Conservation (phyloP, 1,140 invertebrate genomes). For the Asbolus verrucosus region DNA sequence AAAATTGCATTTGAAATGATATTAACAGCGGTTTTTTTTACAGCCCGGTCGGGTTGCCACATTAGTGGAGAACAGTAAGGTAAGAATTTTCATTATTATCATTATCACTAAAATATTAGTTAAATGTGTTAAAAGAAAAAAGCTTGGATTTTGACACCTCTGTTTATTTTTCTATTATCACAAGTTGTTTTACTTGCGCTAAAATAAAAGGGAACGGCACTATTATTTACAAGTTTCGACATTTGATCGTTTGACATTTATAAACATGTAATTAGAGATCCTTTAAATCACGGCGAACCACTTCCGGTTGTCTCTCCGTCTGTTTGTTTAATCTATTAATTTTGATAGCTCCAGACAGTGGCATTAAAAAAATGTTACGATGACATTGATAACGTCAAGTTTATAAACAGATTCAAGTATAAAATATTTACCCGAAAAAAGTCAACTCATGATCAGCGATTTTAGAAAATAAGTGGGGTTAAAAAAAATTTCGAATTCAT, state of each 20-base stretch:
- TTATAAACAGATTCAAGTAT: too few species aligned
- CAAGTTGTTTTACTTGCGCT: not conserved
- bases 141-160: too few species aligned
- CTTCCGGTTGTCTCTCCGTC: constrained; percentile 7
- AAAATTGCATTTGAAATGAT: too few species aligned
- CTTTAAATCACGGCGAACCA: not conserved
- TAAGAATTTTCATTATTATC: constrained; percentile 65
- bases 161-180: not conserved
- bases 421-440: too few species aligned
- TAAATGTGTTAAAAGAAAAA: not conserved
- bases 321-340: not conserved
- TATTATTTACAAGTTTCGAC: constrained; percentile 12
- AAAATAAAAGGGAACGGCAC: constrained; percentile 7
- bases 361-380: too few species aligned
- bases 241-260: constrained; percentile 31
- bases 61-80: constrained; percentile 78
- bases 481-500: too few species aligned
- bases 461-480: too few species aligned
- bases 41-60: constrained; percentile 85
- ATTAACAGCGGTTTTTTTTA: constrained; percentile 65
- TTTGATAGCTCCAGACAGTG: constrained; percentile 5
- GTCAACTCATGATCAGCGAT: too few species aligned
- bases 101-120: not conserved
- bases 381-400: too few species aligned
- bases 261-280: constrained; percentile 18